Conservation (phyloP, 1,140 invertebrate genomes). For the Antheraea pernyi region DNA sequence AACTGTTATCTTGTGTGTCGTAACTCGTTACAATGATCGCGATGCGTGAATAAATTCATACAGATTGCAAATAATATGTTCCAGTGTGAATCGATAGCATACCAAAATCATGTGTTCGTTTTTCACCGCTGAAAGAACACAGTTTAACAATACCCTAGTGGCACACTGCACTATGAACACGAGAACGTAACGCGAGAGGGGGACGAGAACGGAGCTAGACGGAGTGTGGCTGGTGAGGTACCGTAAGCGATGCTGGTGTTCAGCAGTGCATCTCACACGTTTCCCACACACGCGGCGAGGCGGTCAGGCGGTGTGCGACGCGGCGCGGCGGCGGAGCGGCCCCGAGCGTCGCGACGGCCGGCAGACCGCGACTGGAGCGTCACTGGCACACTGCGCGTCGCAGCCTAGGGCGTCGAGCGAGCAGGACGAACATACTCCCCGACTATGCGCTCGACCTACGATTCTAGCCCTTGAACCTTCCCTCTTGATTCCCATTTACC, state of each 20-base stretch:
- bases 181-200: not conserved
- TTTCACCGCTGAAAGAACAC: slow-evolving; percentile 37
- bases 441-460: slow-evolving; percentile 41
- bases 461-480: slow-evolving; percentile 72
- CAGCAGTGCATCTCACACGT: slow-evolving; percentile 63
- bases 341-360: slow-evolving; percentile 73
- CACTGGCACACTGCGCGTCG: slow-evolving; percentile 49
- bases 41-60: slow-evolving; percentile 41
- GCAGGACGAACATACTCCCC: slow-evolving; percentile 64
- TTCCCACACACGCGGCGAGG: slow-evolving; percentile 48
- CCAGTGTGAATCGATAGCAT: slow-evolving; percentile 55
- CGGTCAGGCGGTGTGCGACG: slow-evolving; percentile 24
- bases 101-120: slow-evolving; percentile 23
- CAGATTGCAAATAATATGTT: slow-evolving; percentile 1
- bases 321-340: slow-evolving; percentile 52
- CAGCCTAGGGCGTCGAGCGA: slow-evolving; percentile 67
- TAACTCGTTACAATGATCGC: slow-evolving; percentile 47
- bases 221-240: slow-evolving; percentile 28
- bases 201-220: slow-evolving; percentile 2
- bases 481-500: slow-evolving; percentile 62
- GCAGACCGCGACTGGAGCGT: slow-evolving; percentile 72
- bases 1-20: slow-evolving; percentile 65
- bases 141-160: slow-evolving; percentile 56
- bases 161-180: slow-evolving; percentile 44
- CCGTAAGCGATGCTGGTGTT: slow-evolving; percentile 34